Conservation (phyloP, 2,888 invertebrate species). For the Clunio marinus region DNA sequence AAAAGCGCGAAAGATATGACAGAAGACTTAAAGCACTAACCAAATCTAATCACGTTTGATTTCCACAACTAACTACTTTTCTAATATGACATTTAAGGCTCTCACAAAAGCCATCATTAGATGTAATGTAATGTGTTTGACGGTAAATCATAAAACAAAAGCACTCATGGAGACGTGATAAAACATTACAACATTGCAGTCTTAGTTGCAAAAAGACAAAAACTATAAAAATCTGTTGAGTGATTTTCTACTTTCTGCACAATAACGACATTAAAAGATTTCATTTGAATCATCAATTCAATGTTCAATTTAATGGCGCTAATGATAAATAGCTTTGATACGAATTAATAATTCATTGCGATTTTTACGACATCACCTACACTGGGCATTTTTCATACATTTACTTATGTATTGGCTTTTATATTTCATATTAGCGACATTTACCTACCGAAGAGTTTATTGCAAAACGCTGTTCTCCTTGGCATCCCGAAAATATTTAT, state of each 20-base stretch:
- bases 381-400: too few species aligned
- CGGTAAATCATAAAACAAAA: constrained; percentile 12
- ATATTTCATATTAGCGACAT: too few species aligned
- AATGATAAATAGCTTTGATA: too few species aligned
- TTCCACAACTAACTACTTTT: not conserved
- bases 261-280: constrained; percentile 10
- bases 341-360: too few species aligned
- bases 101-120: not conserved
- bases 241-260: not conserved
- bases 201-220: not conserved
- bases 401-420: too few species aligned
- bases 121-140: not conserved
- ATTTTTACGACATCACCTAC: too few species aligned
- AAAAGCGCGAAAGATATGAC: not conserved
- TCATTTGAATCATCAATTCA: constrained; percentile 15
- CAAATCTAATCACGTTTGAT: constrained; percentile 34
- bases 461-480: too few species aligned
- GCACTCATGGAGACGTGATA: constrained; percentile 16
- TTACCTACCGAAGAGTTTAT: too few species aligned
- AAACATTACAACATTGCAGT: not conserved
- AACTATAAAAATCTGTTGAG: not conserved
- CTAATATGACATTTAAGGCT: constrained; percentile 18
- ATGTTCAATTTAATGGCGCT: not conserved
- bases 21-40: not conserved
- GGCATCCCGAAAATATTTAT: too few species aligned